Evolutionary conservation across 2,113 vertebrate species (phyloP).

Genomic region (Microcebus jonahi): DNA sequence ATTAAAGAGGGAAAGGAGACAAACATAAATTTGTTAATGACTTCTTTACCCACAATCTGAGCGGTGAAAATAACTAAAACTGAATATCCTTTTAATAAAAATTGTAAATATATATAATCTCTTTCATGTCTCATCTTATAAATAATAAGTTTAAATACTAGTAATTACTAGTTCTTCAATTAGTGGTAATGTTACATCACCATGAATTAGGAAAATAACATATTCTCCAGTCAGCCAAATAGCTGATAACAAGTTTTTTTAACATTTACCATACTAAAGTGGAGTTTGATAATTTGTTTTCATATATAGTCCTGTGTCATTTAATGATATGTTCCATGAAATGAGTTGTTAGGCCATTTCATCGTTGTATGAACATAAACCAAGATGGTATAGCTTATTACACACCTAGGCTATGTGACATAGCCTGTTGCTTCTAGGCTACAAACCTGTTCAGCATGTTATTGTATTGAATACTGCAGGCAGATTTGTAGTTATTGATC

Average conservation of each 20-base stretch:
- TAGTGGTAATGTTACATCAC: constrained; percentile 68
- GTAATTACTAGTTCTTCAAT: constrained; percentile 53
- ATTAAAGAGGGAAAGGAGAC: constrained; percentile 63
- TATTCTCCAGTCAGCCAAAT: constrained; percentile 78
- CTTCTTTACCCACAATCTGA: constrained; percentile 59
- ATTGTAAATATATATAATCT: constrained; percentile 80
- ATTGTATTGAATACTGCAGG: background rate
- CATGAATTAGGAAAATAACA: constrained; percentile 81
- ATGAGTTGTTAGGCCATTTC: background rate
- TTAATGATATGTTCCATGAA: background rate
- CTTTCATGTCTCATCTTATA: constrained; percentile 73
- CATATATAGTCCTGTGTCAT: background rate
- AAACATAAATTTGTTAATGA: constrained; percentile 59
- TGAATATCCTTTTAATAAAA: constrained; percentile 73
- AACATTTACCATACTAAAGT: constrained; percentile 69
- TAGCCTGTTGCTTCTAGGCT: background rate
- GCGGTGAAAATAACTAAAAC: constrained; percentile 68
- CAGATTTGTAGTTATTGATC: background rate
- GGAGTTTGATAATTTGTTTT: constrained; percentile 72
- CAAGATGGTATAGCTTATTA: background rate
- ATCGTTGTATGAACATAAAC: background rate
- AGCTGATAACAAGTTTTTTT: constrained; percentile 55
- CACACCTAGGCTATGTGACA: background rate
- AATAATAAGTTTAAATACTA: constrained; percentile 72
- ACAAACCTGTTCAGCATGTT: background rate